Percentiles rank a stretch among this genome's conserved stretches.
phyloP scores from a whole-genome alignment of 2,113 vertebrate species.

The Entomyzon cyanotis region DNA sequence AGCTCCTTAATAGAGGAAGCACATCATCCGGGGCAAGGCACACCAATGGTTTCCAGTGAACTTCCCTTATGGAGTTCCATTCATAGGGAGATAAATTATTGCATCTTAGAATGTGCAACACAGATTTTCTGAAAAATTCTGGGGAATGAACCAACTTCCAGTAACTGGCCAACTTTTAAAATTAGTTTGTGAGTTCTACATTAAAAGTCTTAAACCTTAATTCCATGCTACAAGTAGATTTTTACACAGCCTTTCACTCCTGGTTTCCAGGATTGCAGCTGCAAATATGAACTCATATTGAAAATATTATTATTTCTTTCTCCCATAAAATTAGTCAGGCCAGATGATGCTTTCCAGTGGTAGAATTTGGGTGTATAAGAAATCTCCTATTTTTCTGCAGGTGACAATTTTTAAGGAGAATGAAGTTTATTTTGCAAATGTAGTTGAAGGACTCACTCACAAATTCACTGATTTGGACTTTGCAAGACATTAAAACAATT shows the following conservation, averaged over 20 bases:
- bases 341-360: background rate
- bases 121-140: background rate
- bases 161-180: background rate
- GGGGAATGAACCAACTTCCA: background rate
- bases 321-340: background rate
- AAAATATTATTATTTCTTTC: background rate
- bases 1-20: background rate
- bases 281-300: background rate
- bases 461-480: background rate
- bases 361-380: background rate
- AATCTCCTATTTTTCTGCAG: background rate
- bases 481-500: background rate
- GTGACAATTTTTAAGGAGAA: background rate
- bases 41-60: background rate
- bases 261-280: background rate
- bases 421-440: fast-evolving
- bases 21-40: background rate
- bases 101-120: background rate
- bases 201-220: background rate
- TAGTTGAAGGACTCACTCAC: fast-evolving
- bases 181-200: background rate
- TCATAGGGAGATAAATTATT: background rate
- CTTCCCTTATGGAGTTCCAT: background rate
- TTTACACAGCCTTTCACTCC: background rate
- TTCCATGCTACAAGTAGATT: background rate